Base-by-base conservation (phyloP, 2,797 vertebrate species). In the Sebastes minor region DNA sequence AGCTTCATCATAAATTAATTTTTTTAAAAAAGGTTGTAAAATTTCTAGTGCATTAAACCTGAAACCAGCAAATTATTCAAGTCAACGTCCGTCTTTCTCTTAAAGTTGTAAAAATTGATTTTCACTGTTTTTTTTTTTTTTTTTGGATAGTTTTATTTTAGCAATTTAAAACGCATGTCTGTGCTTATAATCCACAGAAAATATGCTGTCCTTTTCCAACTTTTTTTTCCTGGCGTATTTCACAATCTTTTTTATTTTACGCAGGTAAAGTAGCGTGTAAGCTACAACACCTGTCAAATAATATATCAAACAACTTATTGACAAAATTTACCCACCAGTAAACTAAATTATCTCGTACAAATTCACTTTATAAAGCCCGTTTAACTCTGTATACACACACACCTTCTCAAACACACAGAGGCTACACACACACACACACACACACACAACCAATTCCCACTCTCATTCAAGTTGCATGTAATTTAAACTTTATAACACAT, bases 401-500 rank as follows among this genome's bases (percentile, higher is more conserved):
- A 69, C 64, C 22, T 33, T 32, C 74, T 65, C 38, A 63, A 70
- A 57, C 49, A 4, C 30, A 70, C 59, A 46, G 62, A 63, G 42
- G 14, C 42, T 46, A 46, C 42, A 52, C 61, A 46, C 71, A 42
- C 30, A 62, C 73, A 63, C 73, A 56, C 46, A 27, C 33, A 28
- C 33, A n/a, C n/a, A n/a, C n/a, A n/a, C n/a, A 55, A 8, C 3
- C n/a, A 25, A 2, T n/a, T 20, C 61, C 8, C 71, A 60, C 46
- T 73, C 67, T 66, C 38, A 60, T 28, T 78, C 46, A 78, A 61
- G 23, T 66, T 86, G 71, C 63, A 64, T 80, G 72, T 69, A 52
- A 82, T 73, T 81, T 74, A 14, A 76, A 73, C 76, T 78, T 71
- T 56, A 12, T 20, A 76, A 77, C 76, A 66, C 56, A 22, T 74